These are phyloP conservation scores for Drosophila prolongata DNA, from an alignment of 2,888 invertebrate genomes.

Conservation along the genomic window DNA sequence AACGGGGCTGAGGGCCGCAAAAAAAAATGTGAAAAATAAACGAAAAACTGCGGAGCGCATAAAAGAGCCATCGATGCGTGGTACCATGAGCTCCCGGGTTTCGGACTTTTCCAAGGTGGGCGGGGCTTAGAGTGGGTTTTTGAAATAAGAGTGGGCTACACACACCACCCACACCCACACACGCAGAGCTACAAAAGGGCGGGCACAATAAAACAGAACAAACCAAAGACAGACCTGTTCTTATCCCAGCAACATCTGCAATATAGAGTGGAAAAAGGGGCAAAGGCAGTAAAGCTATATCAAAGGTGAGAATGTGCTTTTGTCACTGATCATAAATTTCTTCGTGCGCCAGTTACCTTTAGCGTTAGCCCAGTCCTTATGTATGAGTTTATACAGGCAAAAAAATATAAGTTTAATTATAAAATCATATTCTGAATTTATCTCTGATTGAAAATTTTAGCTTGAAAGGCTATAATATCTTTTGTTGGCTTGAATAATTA, in stretches of 20 bases:
- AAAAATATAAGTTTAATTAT: background rate
- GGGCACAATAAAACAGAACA: conserved; percentile 55
- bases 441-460: too few species aligned
- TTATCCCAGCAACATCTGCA: conserved; percentile 32
- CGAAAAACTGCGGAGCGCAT: conserved; percentile 68
- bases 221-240: conserved; percentile 43
- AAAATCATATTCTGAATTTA: too few species aligned
- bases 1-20: conserved; percentile 21
- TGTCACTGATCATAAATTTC: conserved; percentile 79
- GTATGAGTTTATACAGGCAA: background rate
- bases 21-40: conserved; percentile 24
- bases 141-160: background rate
- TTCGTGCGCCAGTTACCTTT: conserved; percentile 42
- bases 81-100: conserved; percentile 39
- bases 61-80: conserved; percentile 76
- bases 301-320: conserved; percentile 78
- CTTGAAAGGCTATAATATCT: too few species aligned
- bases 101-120: conserved; percentile 34
- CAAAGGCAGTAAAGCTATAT: conserved; percentile 61
- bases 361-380: conserved; percentile 20
- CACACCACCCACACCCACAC: background rate
- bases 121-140: conserved; percentile 33
- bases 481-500: too few species aligned
- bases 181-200: conserved; percentile 67
- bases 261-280: conserved; percentile 38